phyloP scores from a whole-genome alignment of 2,113 vertebrate species.

The Callorhinus ursinus region DNA sequence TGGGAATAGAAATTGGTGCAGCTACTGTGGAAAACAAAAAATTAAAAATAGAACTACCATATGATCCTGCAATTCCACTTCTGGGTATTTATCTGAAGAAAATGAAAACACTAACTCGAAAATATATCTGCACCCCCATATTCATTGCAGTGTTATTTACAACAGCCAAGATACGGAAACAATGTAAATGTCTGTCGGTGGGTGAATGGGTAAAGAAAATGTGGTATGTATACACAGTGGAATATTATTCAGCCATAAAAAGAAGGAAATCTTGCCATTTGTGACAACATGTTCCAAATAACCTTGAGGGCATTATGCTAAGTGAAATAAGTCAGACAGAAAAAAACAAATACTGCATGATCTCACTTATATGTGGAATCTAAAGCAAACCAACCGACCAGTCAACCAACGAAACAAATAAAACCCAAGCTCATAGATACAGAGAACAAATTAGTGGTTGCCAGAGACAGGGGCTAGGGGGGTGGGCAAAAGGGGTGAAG shows the following conservation, averaged over 20 bases:
- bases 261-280: background rate
- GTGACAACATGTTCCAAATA: background rate
- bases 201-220: background rate
- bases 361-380: background rate
- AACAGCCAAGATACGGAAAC: background rate
- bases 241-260: background rate
- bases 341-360: background rate
- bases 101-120: background rate
- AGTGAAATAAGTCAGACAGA: background rate
- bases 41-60: background rate
- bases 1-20: background rate
- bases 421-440: background rate
- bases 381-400: background rate
- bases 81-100: background rate
- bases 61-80: background rate
- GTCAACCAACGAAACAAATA: background rate
- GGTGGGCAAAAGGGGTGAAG: background rate
- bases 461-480: background rate
- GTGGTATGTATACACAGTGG: background rate
- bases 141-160: background rate
- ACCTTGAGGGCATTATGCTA: background rate
- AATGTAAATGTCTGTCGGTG: background rate
- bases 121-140: background rate
- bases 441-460: background rate
- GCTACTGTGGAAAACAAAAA: background rate